Evolutionary conservation across 2,888 invertebrate species (phyloP), one percentile per base, ranked within the genome.

Genomic region (Trichopoda pennipes): DNA sequence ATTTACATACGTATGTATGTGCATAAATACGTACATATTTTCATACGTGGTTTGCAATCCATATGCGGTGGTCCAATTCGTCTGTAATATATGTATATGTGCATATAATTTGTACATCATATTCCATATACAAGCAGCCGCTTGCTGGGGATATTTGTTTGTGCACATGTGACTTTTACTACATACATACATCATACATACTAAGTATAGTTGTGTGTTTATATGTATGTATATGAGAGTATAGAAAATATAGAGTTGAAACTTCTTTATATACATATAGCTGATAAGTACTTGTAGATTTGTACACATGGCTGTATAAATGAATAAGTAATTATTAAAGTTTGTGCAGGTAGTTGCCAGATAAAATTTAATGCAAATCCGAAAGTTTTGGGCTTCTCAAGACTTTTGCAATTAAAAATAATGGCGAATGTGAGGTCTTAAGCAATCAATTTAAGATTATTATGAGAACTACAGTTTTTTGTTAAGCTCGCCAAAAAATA

Each of bases 151-250:
- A 66, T 58, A 70, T 81, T 49, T 32, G 38, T 44, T 74, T 64
- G 38, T 60, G 55, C 42, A 64, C 74, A 77, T 77, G 77, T 73
- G 73, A 77, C 55, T 81, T 77, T 73, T 81, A 42, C 35, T 66
- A n/a, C 49, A 19, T 7, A 32, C 7, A 16, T 47, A 42, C 8
- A 17, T 68, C n/a, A n/a, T n/a, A n/a, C n/a, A n/a, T n/a, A n/a
- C n/a, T n/a, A n/a, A n/a, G n/a, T n/a, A n/a, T n/a, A n/a, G n/a
- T n/a, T n/a, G n/a, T n/a, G 16, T 35, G 49, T 35, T n/a, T 38
- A 19, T 51, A 23, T 42, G 17, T 49, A 16, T 38, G 42, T 72
- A 17, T 66, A 19, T 47, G 23, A 23, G 51, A 61, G 14, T 53
- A 51, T 55, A 16, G 3, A 51, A 60, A 49, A 38, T 58, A 28